Evolutionary conservation across 2,797 vertebrate genomes (phyloP).

Genomic region (Dendrocincla fuliginosa): DNA sequence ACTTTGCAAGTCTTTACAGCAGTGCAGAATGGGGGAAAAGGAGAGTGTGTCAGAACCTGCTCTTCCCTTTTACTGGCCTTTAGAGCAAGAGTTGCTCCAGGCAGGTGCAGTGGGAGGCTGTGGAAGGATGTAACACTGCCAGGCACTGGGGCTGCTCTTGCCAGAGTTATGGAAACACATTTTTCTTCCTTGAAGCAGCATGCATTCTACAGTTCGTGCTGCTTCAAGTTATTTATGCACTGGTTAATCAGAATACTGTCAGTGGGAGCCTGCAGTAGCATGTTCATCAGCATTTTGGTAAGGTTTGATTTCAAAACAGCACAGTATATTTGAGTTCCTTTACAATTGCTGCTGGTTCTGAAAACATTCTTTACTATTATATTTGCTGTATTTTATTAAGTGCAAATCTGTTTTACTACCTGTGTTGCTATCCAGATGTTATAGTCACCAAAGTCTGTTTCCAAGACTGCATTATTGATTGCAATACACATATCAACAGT

Average conservation of each 20-base stretch:
- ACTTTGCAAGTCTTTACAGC: background rate
- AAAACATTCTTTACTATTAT: background rate
- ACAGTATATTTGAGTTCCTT: background rate
- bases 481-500: background rate
- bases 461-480: background rate
- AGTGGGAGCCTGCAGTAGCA: background rate
- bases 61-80: background rate
- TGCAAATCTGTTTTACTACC: background rate
- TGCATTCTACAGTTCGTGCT: background rate
- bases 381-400: background rate
- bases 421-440: background rate
- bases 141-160: background rate
- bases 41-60: background rate
- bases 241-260: background rate
- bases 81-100: background rate
- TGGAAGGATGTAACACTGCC: accelerated
- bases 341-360: background rate
- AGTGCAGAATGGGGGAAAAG: background rate
- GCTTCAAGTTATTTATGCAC: background rate
- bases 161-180: background rate
- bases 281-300: background rate
- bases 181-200: background rate
- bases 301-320: background rate
- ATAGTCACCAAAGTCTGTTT: background rate
- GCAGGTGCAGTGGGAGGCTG: background rate